Evolutionary conservation across 2,797 vertebrate species (phyloP).

Genomic region (Threskiornis aethiopicus): DNA sequence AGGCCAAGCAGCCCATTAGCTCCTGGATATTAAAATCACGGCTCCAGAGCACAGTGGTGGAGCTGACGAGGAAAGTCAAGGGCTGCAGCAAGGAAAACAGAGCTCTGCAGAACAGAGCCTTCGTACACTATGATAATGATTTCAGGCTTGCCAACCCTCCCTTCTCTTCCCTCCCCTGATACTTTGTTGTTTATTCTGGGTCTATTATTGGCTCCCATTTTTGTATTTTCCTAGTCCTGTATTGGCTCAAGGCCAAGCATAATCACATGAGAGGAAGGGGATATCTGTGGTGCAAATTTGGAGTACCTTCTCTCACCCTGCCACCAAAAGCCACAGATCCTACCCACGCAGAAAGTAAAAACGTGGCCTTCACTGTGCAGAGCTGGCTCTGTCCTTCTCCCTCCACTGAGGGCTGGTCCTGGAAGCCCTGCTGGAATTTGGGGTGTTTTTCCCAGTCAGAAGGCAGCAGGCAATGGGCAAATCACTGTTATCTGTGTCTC

Average conservation of each 20-base stretch:
- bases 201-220: neutral
- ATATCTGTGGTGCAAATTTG: neutral
- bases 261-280: neutral
- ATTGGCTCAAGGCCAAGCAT: neutral
- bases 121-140: neutral
- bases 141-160: neutral
- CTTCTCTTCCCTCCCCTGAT: neutral
- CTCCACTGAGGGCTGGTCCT: neutral
- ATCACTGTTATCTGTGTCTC: slow-evolving; percentile 62
- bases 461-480: slow-evolving; percentile 37
- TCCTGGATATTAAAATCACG: neutral
- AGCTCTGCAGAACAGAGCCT: neutral
- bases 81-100: neutral
- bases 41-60: neutral
- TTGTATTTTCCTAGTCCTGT: neutral
- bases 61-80: neutral
- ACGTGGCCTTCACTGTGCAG: neutral
- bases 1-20: neutral
- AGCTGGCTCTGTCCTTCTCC: neutral
- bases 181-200: neutral
- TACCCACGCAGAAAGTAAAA: neutral
- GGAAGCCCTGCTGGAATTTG: neutral
- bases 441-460: slow-evolving; percentile 6
- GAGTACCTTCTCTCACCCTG: neutral
- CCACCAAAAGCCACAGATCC: neutral